Percentiles rank a stretch among this genome's conserved stretches.
Conservation (phyloP, 2,797 vertebrate species). For the Cynopterus sphinx region DNA sequence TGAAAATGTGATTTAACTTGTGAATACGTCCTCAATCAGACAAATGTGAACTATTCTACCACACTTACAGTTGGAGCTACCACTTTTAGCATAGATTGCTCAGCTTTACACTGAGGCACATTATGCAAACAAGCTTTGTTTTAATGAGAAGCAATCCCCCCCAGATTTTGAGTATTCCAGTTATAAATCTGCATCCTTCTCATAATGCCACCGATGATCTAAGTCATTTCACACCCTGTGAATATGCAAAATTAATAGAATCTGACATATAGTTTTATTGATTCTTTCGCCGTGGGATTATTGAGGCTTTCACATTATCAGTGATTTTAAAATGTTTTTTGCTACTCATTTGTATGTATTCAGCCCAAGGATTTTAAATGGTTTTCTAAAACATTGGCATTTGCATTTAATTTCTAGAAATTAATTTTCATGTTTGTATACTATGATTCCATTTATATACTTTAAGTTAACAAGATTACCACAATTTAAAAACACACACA, state of each 20-base stretch:
- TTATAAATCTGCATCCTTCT: slow-evolving; percentile 72
- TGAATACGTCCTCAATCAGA: slow-evolving; percentile 77
- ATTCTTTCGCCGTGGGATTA: slow-evolving; percentile 67
- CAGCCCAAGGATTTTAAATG: slow-evolving; percentile 69
- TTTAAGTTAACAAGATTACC: slow-evolving; percentile 64
- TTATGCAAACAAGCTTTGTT: slow-evolving; percentile 87
- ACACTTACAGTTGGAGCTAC: slow-evolving; percentile 84
- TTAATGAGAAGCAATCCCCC: slow-evolving; percentile 79
- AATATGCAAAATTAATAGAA: slow-evolving; percentile 69
- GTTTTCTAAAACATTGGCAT: slow-evolving; percentile 77
- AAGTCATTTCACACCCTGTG: slow-evolving; percentile 67
- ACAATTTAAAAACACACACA: not conserved
- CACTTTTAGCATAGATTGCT: slow-evolving; percentile 85
- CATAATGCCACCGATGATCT: slow-evolving; percentile 63
- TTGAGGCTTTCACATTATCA: slow-evolving; percentile 53
- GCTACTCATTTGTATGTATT: slow-evolving; percentile 76
- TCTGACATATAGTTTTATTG: slow-evolving; percentile 64
- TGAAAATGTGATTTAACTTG: slow-evolving; percentile 98
- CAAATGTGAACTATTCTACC: slow-evolving; percentile 84
- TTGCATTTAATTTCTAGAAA: slow-evolving; percentile 78
- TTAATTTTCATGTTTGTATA: slow-evolving; percentile 71
- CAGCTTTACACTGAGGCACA: slow-evolving; percentile 86
- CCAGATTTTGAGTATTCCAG: slow-evolving; percentile 70
- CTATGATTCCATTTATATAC: slow-evolving; percentile 53
- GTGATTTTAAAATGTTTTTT: slow-evolving; percentile 78